A percentile compares a stretch with the other conserved stretches of the same genome.
Conservation (phyloP, 2,797 vertebrate species). For the Hephaestus fuliginosus region DNA sequence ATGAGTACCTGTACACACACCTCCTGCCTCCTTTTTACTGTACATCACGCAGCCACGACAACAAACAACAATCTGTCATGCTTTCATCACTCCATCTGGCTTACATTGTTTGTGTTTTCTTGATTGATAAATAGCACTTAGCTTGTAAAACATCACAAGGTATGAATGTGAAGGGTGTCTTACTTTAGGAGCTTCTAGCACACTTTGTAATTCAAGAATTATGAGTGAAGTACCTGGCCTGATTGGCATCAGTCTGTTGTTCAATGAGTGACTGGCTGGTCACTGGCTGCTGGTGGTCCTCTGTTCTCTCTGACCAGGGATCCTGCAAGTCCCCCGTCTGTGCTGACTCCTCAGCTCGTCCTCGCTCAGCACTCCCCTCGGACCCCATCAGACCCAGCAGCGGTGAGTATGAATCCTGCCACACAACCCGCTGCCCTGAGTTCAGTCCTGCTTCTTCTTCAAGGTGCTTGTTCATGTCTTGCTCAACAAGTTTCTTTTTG, state of each 20-base stretch:
- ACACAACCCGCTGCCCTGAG: conserved; percentile 72
- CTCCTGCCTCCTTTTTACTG: conserved; percentile 70
- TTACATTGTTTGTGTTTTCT: conserved; percentile 42
- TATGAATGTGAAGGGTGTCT: conserved; percentile 19
- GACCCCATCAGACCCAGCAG: conserved; percentile 78
- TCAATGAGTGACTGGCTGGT: conserved; percentile 81
- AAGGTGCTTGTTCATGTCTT: conserved; percentile 73
- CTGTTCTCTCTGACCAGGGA: conserved; percentile 78
- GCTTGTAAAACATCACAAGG: conserved; percentile 45
- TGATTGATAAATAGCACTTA: conserved; percentile 58
- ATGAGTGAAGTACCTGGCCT: conserved; percentile 77
- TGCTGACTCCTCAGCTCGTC: conserved; percentile 54
- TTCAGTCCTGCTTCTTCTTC: conserved; percentile 69
- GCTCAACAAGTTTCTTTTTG: conserved; percentile 81
- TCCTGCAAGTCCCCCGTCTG: conserved; percentile 71
- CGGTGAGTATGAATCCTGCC: conserved; percentile 81
- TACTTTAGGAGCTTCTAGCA: conserved; percentile 24
- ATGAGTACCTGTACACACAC: conserved; percentile 69
- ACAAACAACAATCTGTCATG: conserved; percentile 73
- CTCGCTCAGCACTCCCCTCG: conserved; percentile 56
- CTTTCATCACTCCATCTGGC: conserved; percentile 68
- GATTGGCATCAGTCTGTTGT: conserved; percentile 80
- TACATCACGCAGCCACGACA: conserved; percentile 67
- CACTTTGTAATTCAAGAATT: conserved; percentile 3
- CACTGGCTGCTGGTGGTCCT: conserved; percentile 79